Evolutionary conservation across 1,140 invertebrate species (phyloP), one percentile per base, ranked within the genome.

Genomic region (Aphelinus atriplicis): DNA sequence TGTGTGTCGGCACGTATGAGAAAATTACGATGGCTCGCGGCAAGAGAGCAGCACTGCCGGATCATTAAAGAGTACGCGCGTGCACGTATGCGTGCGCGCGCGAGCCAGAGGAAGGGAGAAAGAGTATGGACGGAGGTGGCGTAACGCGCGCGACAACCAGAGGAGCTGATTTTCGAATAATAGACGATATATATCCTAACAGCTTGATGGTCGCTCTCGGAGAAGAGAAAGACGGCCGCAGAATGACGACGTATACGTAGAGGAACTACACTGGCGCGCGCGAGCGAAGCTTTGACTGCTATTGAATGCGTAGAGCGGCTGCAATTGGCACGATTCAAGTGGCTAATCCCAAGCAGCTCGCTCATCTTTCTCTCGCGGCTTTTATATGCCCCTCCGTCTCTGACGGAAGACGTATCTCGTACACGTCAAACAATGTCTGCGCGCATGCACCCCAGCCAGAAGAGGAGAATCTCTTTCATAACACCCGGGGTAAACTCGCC

Each of bases 261-360:
- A 63, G 65, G 73, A 68, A 74, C 60, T 68, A 3, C 55, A 45
- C 7, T 65, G n/a, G 42, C 56, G 50, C 69, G 45, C 51, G 63
- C 26, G 26, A 26, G 26, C 26, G 26, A 26, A 26, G 26, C 26
- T 26, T 26, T 26, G 26, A 26, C 26, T 26, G 26, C 26, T 53
- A 63, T 67, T 74, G 60, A 70, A 58, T 75, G 62, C 68, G 26
- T 56, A 47, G 61, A 45, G 50, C n/a, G 43, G 46, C 9, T 70
- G 63, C 68, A 76, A 76, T 71, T 76, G 68, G 48, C 68, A 71
- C 63, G 74, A 43, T 57, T 71, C 73, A 70, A 75, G 57, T 70
- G 73, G 68, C 58, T 75, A 70, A 75, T 75, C 53, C 63, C 50
- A 26, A 26, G 26, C 26, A 26, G 26, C 26, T 26, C 26, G 26